Evolutionary conservation across 2,797 vertebrate species (phyloP).

Genomic region (Alectoris magna): DNA sequence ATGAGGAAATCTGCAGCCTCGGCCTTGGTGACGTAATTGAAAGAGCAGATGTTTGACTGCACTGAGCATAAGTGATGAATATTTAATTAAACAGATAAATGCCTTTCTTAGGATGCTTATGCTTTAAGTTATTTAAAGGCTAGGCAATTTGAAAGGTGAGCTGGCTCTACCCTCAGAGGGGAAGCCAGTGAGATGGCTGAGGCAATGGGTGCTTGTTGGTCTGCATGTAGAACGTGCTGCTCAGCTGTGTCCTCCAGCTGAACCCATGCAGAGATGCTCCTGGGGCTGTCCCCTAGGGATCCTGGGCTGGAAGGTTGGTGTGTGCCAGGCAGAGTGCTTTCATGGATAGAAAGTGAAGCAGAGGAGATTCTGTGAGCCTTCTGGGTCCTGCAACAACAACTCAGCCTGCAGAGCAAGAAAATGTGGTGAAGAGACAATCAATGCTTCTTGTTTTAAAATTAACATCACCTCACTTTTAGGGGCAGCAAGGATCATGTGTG

Average conservation of each 20-base stretch:
- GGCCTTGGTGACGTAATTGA: neutral
- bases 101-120: neutral
- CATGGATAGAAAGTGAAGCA: neutral
- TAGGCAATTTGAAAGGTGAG: neutral
- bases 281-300: neutral
- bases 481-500: fast-evolving
- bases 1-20: neutral
- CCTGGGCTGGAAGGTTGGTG: neutral
- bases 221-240: neutral
- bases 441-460: neutral
- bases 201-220: neutral
- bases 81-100: conserved; percentile 3
- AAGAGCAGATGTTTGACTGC: neutral
- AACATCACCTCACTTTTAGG: neutral
- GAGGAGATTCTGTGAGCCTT: neutral
- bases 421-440: neutral
- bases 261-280: neutral
- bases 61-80: neutral
- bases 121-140: neutral
- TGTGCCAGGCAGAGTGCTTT: neutral
- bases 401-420: neutral
- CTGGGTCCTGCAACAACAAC: neutral
- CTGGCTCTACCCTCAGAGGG: neutral
- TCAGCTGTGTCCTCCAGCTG: neutral
- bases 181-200: neutral